Conservation (phyloP, 2,113 vertebrate species). For the Piprites chloris region DNA sequence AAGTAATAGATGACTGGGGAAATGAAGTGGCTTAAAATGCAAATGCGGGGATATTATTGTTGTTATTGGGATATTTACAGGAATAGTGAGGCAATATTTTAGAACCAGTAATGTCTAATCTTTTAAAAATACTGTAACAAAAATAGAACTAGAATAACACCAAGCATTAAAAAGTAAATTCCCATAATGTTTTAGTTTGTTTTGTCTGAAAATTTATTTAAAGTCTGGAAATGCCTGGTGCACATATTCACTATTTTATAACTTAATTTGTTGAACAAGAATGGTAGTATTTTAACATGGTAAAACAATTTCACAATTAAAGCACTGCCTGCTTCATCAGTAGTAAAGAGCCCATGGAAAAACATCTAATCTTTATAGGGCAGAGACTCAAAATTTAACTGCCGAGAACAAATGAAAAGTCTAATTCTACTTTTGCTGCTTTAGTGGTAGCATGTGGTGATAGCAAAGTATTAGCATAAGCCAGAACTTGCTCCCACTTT, state of each 20-base stretch:
- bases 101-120: slow-evolving; percentile 19
- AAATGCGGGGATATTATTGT: slow-evolving; percentile 46
- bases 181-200: slow-evolving; percentile 57
- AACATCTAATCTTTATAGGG: slow-evolving; percentile 49
- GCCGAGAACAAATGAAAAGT: slow-evolving; percentile 26
- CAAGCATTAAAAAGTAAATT: slow-evolving; percentile 10
- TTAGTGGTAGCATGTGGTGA: slow-evolving; percentile 30
- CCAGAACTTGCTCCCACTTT: slow-evolving; percentile 49
- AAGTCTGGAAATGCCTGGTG: slow-evolving; percentile 66
- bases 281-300: slow-evolving; percentile 45
- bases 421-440: slow-evolving; percentile 19
- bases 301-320: slow-evolving; percentile 62
- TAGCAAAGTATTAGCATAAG: slow-evolving; percentile 42
- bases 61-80: slow-evolving; percentile 43
- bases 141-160: slow-evolving; percentile 55
- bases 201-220: slow-evolving; percentile 53
- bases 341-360: slow-evolving; percentile 20
- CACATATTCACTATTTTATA: slow-evolving; percentile 52
- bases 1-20: slow-evolving; percentile 42
- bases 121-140: slow-evolving; percentile 29
- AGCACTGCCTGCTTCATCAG: slow-evolving; percentile 34
- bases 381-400: slow-evolving; percentile 12
- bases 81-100: not conserved
- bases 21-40: slow-evolving; percentile 55
- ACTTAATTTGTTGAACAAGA: slow-evolving; percentile 69